Evolutionary conservation across 30 jellyfish, hydroid and myxozoan genomes (phyloP), one percentile per base, ranked within the genome.

Genomic region (Catostylus mosaicus): DNA sequence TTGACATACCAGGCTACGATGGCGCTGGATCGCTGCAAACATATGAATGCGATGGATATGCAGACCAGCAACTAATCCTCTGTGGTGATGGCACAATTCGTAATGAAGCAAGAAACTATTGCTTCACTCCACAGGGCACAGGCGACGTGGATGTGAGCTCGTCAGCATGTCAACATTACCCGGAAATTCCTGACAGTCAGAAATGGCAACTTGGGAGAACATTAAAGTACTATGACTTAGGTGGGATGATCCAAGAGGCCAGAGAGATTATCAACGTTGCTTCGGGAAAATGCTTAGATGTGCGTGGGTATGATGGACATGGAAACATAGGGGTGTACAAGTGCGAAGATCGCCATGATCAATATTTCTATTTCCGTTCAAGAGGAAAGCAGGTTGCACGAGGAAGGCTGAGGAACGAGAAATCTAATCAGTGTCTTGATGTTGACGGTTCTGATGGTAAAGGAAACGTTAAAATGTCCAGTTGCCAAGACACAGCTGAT

Each of bases 31-130:
- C 61, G 6, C 12, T 75, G 20, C 61, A 59, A n/a, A 60, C 87
- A 45, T 11, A 26, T 22, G 31, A 31, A 29, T 75, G 87, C 43
- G 87, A 75, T 8, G 87, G 87, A 18, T n/a, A n/a, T n/a, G n/a
- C 57, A 1, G 82, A 69, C 48, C 82, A 69, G 46, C 82, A 40
- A 29, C 19, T 69, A 38, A 69, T 69, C 34, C 82, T 69, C 24
- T 69, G 82, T 24, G 82, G 82, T 7, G 82, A 69, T 36, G 82
- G 85, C 30, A 73, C 85, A 31, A 73, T 73, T 45, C 70, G 85
- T 12, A 73, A 73, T 52, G 37, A 73, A 66, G 70, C 59, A 36
- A 30, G 24, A 35, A 73, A 73, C 30, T 73, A 43, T 73, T 73
- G 85, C 85, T 73, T 73, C 59, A 52, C 70, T 11, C 73, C 85